Evolutionary conservation across 2,888 invertebrate genomes (phyloP), one percentile per base, ranked within the genome.

Genomic region (Pandemis corylana): DNA sequence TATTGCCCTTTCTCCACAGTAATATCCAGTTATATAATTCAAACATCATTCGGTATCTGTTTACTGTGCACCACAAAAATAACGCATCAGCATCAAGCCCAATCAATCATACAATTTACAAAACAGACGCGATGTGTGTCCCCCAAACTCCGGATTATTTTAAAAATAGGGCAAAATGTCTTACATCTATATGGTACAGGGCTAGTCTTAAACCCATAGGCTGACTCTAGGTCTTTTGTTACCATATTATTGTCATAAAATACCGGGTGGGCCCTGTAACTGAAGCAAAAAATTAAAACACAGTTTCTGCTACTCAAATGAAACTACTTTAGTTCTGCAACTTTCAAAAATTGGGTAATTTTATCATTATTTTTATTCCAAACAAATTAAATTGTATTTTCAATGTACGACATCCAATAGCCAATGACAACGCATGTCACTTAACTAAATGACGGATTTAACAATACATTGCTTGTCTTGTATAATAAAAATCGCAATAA

Each of bases 61-160:
- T 20, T 20, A 56, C 56, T 7, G 9, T n/a, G 15, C 15, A 49
- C 13, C 63, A 44, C 46, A 12, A 72, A 61, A 41, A 41, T 36
- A 61, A 49, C 41, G 41, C 6, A 36, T 20, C 13, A 28, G 59
- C 28, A 28, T 63, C n/a, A 56, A 64, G 51, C 68, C 53, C 20
- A 44, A 49, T 4, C 49, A 68, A 36, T 28, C 59, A 65, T 59
- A 63, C 70, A 51, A 61, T 67, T 61, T 62, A 71, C 65, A 71
- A 71, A 71, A 76, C 67, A 66, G 42, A 65, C 65, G 49, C 64
- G 46, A 73, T 71, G 73, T 15, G 41, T 73, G 53, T 61, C 86
- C 78, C 82, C 84, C 81, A 82, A 90, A 90, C 90, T 90, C 90
- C 86, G 89, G 90, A 91, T 90, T 89, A 89, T 89, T 88, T 46